A percentile compares a stretch with the other conserved stretches of the same genome.
Evolutionary conservation across 2,797 vertebrate genomes (phyloP).

Genomic region (Pelochelys cantorii): DNA sequence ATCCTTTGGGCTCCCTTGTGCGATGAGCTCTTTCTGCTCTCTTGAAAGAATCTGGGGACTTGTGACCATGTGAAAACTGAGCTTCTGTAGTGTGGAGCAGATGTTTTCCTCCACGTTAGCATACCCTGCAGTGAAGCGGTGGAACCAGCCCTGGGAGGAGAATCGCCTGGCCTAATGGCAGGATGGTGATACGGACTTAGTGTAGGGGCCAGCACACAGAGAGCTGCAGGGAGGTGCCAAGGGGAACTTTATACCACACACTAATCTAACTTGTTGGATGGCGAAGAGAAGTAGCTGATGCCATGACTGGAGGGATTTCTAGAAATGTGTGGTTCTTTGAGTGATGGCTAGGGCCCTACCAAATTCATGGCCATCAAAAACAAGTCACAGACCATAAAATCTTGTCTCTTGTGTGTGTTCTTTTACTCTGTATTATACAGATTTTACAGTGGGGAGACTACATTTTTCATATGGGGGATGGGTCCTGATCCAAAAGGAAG

Average conservation of each 20-base stretch:
- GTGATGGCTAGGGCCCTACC: background rate
- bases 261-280: background rate
- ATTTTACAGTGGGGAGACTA: no score
- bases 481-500: no score
- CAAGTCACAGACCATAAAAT: no score
- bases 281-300: background rate
- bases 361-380: no score
- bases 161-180: background rate
- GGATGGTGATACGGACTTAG: background rate
- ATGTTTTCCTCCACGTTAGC: background rate
- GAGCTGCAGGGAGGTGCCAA: background rate
- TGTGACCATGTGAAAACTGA: background rate
- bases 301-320: background rate
- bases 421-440: no score
- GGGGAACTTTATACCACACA: background rate
- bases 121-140: background rate
- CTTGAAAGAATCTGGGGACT: background rate
- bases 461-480: no score
- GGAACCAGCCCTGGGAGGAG: background rate
- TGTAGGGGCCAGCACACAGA: background rate
- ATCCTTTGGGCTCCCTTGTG: background rate
- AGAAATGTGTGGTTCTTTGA: background rate
- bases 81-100: background rate
- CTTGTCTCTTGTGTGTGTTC: no score
- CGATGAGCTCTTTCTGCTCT: background rate